Percentiles rank a stretch among this genome's conserved stretches.
Conservation (phyloP, 2,113 vertebrate species). For the Centrocercus urophasianus region DNA sequence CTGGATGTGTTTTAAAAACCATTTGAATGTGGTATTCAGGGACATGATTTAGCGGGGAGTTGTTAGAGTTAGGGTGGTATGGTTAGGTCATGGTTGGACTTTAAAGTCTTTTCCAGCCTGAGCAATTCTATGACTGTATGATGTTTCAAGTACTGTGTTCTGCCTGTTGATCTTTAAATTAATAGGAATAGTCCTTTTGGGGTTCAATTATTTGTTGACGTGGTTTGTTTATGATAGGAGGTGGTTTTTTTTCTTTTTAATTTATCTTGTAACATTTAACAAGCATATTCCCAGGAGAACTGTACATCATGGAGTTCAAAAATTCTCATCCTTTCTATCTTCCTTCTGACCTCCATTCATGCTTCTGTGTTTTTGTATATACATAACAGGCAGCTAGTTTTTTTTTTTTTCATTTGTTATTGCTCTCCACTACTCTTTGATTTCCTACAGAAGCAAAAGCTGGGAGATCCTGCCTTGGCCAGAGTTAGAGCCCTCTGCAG, state of each 20-base stretch:
- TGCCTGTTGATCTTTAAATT: background rate
- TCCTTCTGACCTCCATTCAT: background rate
- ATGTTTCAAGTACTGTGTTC: background rate
- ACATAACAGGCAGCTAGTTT: background rate
- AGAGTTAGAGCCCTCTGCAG: background rate
- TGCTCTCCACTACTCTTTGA: background rate
- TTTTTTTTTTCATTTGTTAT: background rate
- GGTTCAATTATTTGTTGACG: background rate
- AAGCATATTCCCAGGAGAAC: background rate
- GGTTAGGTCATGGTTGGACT: too few species aligned
- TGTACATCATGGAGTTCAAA: background rate
- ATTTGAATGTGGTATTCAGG: too few species aligned
- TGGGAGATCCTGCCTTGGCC: background rate
- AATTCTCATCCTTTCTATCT: background rate
- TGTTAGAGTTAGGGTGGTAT: too few species aligned
- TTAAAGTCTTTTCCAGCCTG: background rate
- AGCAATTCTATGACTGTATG: too few species aligned
- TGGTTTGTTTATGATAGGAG: background rate
- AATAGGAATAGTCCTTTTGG: background rate
- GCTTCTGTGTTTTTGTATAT: background rate
- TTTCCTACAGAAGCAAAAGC: background rate
- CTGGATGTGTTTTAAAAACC: too few species aligned
- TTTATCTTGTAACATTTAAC: background rate
- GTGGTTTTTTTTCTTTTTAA: background rate
- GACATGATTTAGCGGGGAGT: too few species aligned